phyloP scores from a whole-genome alignment of 2,113 vertebrate species.

The Ranitomeya imitator region DNA sequence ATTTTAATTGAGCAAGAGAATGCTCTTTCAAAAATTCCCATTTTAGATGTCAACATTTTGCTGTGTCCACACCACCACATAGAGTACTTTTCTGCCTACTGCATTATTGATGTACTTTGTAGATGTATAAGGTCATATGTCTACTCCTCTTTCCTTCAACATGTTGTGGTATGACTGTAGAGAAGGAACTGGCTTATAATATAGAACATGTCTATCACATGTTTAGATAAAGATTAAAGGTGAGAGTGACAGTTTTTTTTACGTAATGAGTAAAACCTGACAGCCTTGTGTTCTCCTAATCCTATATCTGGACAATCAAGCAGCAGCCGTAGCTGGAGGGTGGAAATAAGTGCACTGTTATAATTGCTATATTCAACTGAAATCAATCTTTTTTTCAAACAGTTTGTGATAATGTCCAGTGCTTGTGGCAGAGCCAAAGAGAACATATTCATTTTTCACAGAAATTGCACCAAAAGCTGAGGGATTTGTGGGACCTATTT shows the following conservation, averaged over 20 bases:
- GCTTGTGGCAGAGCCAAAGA: conserved; percentile 40
- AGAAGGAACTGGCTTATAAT: not conserved
- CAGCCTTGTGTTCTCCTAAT: not conserved
- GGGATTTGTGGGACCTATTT: conserved; percentile 66
- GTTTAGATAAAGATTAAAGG: not conserved
- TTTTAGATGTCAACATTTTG: too few species aligned
- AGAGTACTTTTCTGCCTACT: not conserved
- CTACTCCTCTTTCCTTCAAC: not conserved
- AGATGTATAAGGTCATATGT: not conserved
- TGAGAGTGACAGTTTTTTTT: not conserved
- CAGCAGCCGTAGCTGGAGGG: not conserved
- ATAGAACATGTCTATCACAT: not conserved
- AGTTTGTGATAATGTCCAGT: conserved; percentile 33
- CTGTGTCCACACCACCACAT: not conserved
- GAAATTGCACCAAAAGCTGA: conserved; percentile 65
- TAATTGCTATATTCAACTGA: conserved; percentile 48
- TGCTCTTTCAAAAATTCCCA: too few species aligned
- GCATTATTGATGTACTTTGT: not conserved
- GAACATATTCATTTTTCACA: conserved; percentile 68
- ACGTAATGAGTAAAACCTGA: conserved; percentile 26
- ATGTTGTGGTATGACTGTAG: not conserved
- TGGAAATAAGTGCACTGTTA: conserved; percentile 16
- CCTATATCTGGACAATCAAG: conserved; percentile 28
- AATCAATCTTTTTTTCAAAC: conserved; percentile 45
- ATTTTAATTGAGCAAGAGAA: too few species aligned